These are phyloP conservation scores for Chiridota heheva DNA, from an alignment of 35 echinoderm and acorn worm species.

Conservation along the genomic window DNA sequence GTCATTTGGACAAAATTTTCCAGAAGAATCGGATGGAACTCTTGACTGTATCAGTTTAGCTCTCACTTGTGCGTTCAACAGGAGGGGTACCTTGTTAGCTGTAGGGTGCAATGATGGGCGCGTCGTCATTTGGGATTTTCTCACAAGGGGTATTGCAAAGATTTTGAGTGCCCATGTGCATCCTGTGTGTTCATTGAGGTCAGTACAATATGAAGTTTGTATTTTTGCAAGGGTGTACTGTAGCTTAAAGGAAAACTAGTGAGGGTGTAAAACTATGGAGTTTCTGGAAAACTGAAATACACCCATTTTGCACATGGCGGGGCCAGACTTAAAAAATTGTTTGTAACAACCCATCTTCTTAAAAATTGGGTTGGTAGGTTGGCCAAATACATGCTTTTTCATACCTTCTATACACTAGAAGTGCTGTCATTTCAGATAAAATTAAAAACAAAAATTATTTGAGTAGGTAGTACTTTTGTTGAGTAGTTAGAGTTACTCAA, in stretches of 20 bases:
- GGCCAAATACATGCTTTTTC: no score
- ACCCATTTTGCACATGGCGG: no score
- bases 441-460: no score
- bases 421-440: no score
- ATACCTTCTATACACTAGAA: no score
- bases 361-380: no score
- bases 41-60: slow-evolving; percentile 97
- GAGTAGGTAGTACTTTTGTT: no score
- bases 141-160: slow-evolving; percentile 90
- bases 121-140: slow-evolving; percentile 97
- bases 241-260: background rate
- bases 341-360: no score
- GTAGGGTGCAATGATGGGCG: slow-evolving; percentile 97
- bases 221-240: background rate
- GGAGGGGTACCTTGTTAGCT: slow-evolving; percentile 77
- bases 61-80: slow-evolving; percentile 95
- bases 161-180: slow-evolving; percentile 94
- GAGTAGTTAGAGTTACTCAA: no score
- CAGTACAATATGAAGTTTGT: background rate
- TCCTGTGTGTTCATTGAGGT: slow-evolving; percentile 94
- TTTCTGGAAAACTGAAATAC: no score
- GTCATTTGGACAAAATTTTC: slow-evolving; percentile 84
- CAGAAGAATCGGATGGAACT: slow-evolving; percentile 98
- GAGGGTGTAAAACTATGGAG: no score
- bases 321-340: background rate